Percentiles rank a stretch among this genome's conserved stretches.
phyloP scores from a whole-genome alignment of 2,113 vertebrate species.

The Cephalopholis sonnerati region DNA sequence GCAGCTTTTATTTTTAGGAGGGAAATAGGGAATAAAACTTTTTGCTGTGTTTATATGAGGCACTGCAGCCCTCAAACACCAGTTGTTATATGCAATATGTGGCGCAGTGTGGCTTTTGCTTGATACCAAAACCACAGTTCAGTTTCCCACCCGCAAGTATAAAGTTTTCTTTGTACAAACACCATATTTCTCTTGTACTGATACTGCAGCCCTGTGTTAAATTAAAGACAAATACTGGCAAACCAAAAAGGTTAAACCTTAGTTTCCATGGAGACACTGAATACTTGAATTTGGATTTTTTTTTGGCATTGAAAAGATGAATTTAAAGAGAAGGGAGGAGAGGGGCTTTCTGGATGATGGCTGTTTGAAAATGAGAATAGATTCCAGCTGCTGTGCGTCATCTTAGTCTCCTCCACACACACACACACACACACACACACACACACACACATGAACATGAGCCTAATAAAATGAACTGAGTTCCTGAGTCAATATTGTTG shows the following conservation, averaged over 20 bases:
- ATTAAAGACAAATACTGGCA: conserved; percentile 42
- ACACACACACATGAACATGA: conserved; percentile 42
- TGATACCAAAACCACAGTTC: neutral
- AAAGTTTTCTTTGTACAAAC: neutral
- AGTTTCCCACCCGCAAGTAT: neutral
- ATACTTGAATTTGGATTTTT: conserved; percentile 29
- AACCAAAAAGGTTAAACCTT: conserved; percentile 19
- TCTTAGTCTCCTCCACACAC: conserved; percentile 8
- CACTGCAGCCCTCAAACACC: neutral
- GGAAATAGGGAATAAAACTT: neutral
- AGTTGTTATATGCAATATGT: neutral
- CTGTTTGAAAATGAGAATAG: conserved; percentile 63
- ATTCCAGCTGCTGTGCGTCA: conserved; percentile 79
- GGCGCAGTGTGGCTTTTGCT: neutral
- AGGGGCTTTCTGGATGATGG: conserved; percentile 55
- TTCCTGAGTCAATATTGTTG: conserved; percentile 81
- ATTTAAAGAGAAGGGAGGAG: conserved; percentile 62
- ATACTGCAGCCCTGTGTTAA: conserved; percentile 27
- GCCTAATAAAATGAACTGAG: conserved; percentile 72
- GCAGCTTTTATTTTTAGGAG: neutral
- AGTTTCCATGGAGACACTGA: conserved; percentile 62
- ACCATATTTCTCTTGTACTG: conserved; percentile 7
- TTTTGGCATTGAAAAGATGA: conserved; percentile 38
- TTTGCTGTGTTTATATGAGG: neutral
- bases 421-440: conserved; percentile 52